Conservation (phyloP, 2,888 invertebrate species). For the Tenthredo amoena region DNA sequence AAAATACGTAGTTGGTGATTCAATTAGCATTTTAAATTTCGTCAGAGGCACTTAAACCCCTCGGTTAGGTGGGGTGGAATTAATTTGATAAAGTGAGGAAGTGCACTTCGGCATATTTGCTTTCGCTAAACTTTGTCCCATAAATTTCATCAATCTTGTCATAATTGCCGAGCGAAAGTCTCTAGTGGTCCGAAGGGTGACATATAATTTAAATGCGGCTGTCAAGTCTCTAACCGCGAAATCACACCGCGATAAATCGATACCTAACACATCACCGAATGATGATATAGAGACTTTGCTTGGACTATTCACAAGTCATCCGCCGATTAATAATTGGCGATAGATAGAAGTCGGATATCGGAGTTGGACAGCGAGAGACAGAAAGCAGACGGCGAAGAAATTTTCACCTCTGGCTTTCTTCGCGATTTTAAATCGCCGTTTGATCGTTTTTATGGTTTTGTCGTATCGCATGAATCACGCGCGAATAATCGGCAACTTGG, state of each 20-base stretch:
- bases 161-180: neutral
- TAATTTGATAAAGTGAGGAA: constrained; percentile 43
- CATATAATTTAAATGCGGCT: neutral
- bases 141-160: constrained; percentile 12
- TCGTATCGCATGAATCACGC: neutral
- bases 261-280: neutral
- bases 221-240: neutral
- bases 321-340: neutral
- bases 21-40: constrained; percentile 42
- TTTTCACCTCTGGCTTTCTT: neutral
- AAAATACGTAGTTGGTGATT: constrained; percentile 16
- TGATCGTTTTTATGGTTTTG: neutral
- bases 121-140: constrained; percentile 28
- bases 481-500: neutral
- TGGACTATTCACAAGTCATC: neutral
- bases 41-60: constrained; percentile 14
- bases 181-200: neutral
- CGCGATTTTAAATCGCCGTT: neutral
- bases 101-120: constrained; percentile 1
- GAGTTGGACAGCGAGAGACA: neutral
- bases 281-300: neutral
- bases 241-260: neutral
- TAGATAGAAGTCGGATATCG: neutral
- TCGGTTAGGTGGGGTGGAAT: constrained; percentile 15
- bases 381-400: neutral